Conservation (phyloP, 2,888 invertebrate genomes). For the Polyploca ridens region DNA sequence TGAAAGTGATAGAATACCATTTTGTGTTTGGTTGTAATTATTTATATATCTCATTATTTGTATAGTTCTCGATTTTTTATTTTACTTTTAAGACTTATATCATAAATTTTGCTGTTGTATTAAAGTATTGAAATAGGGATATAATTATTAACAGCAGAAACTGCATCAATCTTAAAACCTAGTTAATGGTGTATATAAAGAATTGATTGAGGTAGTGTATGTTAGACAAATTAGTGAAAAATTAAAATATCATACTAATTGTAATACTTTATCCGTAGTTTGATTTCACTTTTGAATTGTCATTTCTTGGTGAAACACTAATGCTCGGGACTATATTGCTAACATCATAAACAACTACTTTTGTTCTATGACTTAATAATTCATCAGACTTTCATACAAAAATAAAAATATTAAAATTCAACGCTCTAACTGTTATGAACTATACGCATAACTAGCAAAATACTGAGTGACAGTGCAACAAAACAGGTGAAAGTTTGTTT, state of each 20-base stretch:
- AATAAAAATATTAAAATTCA: too few relatives aligned
- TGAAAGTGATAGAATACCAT: slow-evolving; percentile 26
- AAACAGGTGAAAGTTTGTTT: too few relatives aligned
- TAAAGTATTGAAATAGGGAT: background rate
- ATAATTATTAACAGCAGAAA: background rate
- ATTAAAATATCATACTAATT: background rate
- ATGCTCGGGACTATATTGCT: too few relatives aligned
- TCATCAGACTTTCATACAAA: too few relatives aligned
- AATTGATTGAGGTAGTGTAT: background rate
- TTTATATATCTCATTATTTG: slow-evolving; percentile 9
- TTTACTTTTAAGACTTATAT: slow-evolving; percentile 5
- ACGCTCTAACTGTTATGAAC: too few relatives aligned
- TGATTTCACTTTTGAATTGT: background rate
- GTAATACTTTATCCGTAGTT: background rate
- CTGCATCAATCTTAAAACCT: background rate
- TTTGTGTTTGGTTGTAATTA: slow-evolving; percentile 16
- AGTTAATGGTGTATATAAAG: background rate
- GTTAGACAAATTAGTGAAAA: slow-evolving; percentile 1
- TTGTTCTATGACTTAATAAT: too few relatives aligned
- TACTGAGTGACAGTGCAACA: too few relatives aligned
- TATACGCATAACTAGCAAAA: too few relatives aligned
- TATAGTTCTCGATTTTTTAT: slow-evolving; percentile 8
- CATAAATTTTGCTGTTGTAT: slow-evolving; percentile 4
- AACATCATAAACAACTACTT: too few relatives aligned
- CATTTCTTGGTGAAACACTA: background rate